Base-by-base conservation (phyloP, 2,888 invertebrate genomes). In the Pyrrhosoma nymphula region DNA sequence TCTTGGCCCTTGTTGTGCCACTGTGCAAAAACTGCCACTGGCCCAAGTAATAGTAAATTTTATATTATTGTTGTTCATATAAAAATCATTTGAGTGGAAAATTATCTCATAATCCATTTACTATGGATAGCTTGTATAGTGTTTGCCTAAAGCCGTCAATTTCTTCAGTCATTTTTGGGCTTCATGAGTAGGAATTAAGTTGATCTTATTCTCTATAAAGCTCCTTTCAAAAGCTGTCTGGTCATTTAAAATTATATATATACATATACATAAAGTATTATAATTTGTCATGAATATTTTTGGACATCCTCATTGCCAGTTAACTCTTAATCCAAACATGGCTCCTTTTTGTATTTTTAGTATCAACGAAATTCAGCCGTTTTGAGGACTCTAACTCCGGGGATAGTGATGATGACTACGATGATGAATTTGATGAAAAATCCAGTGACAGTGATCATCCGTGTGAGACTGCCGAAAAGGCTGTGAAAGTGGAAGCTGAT, bases 331-430 rank as follows among this genome's bases (percentile, higher is more conserved):
- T 8, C 47, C 47, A 47, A 47, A 47, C 47, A 47, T 47, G 47
- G 8, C 8, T 47, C 47, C 47, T 47, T 63, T 8, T 69, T 96
- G 82, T 47, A 90, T 69, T 96, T 96, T 63, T 95, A 96, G 96
- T 96, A 95, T 96, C 96, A 88, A 96, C 97, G 55, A 97, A 97
- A 96, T 97, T 97, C 96, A 97, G 97, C 96, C 97, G 97, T 39
- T 97, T 97, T 96, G 96, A 96, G 95, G 97, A 97, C 95, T 97
- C 97, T 95, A 97, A 97, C 95, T 97, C 97, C 0, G 97, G 97
- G 95, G 96, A 96, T 95, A 96, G 95, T 89, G 95, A 96, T 91
- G 95, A 96, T 96, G 91, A 95, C 95, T 56, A 95, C 95, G 95
- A 96, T 63, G 95, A 95, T 88, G 95, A 96, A 26, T 90, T 95